These are phyloP conservation scores for Chironomus riparius DNA, from an alignment of 2,888 invertebrate genomes.

Conservation along the genomic window DNA sequence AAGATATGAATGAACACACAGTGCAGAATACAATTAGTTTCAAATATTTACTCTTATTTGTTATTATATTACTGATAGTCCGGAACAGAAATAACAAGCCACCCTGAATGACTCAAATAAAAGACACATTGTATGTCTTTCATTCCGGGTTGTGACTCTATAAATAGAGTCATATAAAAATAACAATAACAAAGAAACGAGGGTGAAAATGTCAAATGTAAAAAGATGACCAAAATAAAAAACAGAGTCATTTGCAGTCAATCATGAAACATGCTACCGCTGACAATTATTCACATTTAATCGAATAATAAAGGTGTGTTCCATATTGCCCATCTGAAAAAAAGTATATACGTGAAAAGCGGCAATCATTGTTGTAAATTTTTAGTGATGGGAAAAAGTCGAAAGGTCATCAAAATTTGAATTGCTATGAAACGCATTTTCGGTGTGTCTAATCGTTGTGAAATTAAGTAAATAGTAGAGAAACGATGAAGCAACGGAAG, in stretches of 20 bases:
- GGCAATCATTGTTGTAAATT: not conserved
- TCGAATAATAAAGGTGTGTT: slow-evolving; percentile 23
- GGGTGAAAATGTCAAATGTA: slow-evolving; percentile 4
- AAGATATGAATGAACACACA: no score
- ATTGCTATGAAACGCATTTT: not conserved
- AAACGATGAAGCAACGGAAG: no score
- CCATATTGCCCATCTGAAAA: not conserved
- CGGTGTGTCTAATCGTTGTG: no score
- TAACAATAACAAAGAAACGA: not conserved
- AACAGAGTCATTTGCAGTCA: not conserved
- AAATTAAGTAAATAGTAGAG: no score
- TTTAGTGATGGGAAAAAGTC: not conserved
- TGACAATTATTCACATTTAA: slow-evolving; percentile 9
- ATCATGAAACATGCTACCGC: not conserved
- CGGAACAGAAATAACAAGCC: no score
- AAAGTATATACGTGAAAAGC: not conserved
- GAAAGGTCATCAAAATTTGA: not conserved
- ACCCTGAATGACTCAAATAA: no score
- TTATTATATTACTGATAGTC: slow-evolving; percentile 3
- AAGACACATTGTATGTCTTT: no score
- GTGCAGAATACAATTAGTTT: not conserved
- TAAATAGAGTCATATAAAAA: no score
- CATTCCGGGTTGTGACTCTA: no score
- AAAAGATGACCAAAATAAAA: not conserved
- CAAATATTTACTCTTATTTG: slow-evolving; percentile 14